Base-by-base conservation (phyloP, 2,888 invertebrate species). In the Onchidella celtica region DNA sequence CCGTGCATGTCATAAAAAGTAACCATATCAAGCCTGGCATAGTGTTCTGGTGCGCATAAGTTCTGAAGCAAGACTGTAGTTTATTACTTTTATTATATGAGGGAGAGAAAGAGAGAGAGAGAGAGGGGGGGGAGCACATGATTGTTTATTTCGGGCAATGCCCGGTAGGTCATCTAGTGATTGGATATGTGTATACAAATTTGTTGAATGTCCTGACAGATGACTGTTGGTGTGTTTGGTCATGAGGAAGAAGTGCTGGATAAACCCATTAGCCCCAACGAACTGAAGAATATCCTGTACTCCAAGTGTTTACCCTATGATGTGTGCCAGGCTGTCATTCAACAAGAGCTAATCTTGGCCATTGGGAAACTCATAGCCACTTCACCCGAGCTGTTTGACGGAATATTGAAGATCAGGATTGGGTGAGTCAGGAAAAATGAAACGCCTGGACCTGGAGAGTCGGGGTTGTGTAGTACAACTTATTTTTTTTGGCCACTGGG, bases 211-310 rank as follows among this genome's bases (percentile, higher is more conserved):
- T n/a, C 14, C 21, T 70, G 0, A 63, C 80, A 93, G 96, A 94
- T 98, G 83, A 98, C 98, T 0, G 97, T 99, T 1, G 99, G 99
- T 38, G 97, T 98, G 77, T 97, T 97, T 90, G 98, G 98, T 0
- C 97, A 97, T 87, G 96, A 97, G 89, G 99, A 99, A 94, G 97
- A 97, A 0, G 92, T 93, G 1, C 97, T 99, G 90, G 98, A 98
- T 93, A 98, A 98, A 91, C 99, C 99, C 0, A 96, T 99, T 96
- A 98, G 98, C 0, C 99, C 99, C 0, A 96, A 96, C 1, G 99
- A 99, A 94, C 97, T 99, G 78, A 96, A 97, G 90, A 96, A 96
- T 36, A 97, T 98, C 9, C 96, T 99, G 94, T 99, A 98, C 93
- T 90, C 89, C 74, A 92, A 90, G 83, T 97, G 93, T 83, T 86